These are phyloP conservation scores for Ditylenchus weischeri DNA, from an alignment of 2,888 invertebrate species.

Conservation along the genomic window DNA sequence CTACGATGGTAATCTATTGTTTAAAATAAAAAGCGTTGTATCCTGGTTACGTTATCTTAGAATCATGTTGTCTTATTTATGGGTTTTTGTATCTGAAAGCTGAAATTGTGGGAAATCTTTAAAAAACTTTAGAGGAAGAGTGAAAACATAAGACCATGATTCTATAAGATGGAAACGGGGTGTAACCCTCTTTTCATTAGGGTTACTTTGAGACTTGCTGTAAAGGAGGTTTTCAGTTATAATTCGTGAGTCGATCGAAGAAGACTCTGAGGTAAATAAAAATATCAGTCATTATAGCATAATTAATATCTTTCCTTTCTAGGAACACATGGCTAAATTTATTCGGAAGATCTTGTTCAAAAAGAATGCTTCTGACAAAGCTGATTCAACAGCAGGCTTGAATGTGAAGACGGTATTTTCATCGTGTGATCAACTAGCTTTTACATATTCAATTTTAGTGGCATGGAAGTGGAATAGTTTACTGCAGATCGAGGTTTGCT, in stretches of 20 bases:
- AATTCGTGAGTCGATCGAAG: slow-evolving; percentile 74
- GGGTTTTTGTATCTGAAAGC: too few species aligned
- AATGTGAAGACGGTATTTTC: slow-evolving; percentile 1
- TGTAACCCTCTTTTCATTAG: too few species aligned
- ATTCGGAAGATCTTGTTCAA: slow-evolving; percentile 34
- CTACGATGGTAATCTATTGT: slow-evolving; percentile 71
- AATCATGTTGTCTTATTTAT: too few species aligned
- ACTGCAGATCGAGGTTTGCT: slow-evolving; percentile 82
- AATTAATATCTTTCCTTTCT: slow-evolving; percentile 15
- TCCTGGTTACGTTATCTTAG: too few species aligned
- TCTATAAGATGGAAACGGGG: too few species aligned
- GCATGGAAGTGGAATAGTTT: slow-evolving; percentile 71
- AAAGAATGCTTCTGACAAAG: background rate
- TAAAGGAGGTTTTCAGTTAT: slow-evolving; percentile 64
- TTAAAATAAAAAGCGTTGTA: too few species aligned
- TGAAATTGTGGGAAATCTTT: too few species aligned
- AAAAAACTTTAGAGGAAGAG: too few species aligned
- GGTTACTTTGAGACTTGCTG: too few species aligned
- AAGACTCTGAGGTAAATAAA: slow-evolving; percentile 36
- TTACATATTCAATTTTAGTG: slow-evolving; percentile 13
- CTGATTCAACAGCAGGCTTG: background rate
- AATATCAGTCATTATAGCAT: background rate
- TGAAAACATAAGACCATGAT: too few species aligned
- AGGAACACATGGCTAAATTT: slow-evolving; percentile 65
- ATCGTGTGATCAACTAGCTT: background rate